Base-by-base conservation (phyloP, 1,140 invertebrate species). In the Habropoda laboriosa region DNA sequence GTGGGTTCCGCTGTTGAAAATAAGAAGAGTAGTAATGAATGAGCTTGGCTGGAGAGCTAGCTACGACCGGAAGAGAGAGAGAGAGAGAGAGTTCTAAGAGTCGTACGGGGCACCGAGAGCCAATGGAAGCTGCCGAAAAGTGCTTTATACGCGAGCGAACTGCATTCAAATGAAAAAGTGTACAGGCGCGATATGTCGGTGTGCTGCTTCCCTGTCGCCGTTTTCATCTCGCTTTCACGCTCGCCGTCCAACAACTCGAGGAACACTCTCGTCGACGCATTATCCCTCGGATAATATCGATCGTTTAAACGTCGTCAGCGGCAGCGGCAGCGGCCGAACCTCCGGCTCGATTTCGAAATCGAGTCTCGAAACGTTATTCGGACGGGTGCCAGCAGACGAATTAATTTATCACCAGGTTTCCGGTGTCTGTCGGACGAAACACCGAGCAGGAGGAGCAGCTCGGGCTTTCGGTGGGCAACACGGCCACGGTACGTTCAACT, bases 11-110 rank as follows among this genome's bases (percentile, higher is more conserved):
- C 64, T 85, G 79, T 76, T 85, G 70, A 87, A 89, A 89, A 89
- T 89, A 89, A 88, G 88, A 89, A 80, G 73, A 87, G 85, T 78
- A 80, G 82, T 89, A 89, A 89, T 89, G 87, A 89, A 89, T 89
- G 87, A 89, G 86, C 70, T 71, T 45, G 70, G 51, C 73, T 64
- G 68, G 71, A 67, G 57, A 68, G 63, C 47, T 42, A 53, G 68
- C 47, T 51, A 64, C 66, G 60, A 75, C 57, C 16, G 55, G 77
- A 27, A 51, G 40, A 68, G 64, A 16, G 32, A 35, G n/a, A 45
- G 42, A 55, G 16, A 67, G 55, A 40, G 49, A 82, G 68, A 76
- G 76, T 80, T 83, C 58, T 67, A 76, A 84, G 71, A 76, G 79
- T 72, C 80, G 71, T 70, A 64, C 72, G 79, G 82, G 71, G 67